phyloP scores from a whole-genome alignment of 2,113 vertebrate species.

The Phalacrocorax aristotelis region DNA sequence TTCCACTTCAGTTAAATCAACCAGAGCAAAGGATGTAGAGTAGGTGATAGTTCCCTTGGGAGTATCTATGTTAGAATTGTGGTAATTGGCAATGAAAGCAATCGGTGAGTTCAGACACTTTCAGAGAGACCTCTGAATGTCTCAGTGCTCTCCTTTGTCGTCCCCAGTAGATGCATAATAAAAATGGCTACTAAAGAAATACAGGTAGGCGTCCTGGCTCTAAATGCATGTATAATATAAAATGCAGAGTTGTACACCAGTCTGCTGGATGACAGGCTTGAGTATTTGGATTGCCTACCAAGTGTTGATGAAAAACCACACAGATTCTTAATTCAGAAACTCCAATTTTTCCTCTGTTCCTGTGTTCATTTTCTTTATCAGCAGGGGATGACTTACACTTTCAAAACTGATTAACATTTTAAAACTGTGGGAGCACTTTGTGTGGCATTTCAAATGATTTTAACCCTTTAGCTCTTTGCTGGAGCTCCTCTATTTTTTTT shows the following conservation, averaged over 20 bases:
- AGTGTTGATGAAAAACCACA: conserved; percentile 45
- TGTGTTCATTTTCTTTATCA: conserved; percentile 64
- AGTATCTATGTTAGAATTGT: not conserved
- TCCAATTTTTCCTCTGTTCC: conserved; percentile 50
- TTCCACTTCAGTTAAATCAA: not conserved
- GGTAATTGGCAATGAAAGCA: conserved; percentile 42
- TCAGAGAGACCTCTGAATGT: not conserved
- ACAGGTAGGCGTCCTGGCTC: not conserved
- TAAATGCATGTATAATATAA: not conserved
- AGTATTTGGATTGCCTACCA: conserved; percentile 42
- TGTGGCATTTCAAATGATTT: conserved; percentile 22
- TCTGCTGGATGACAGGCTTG: not conserved
- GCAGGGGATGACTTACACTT: conserved; percentile 59
- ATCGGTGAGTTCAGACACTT: not conserved
- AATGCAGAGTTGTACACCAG: not conserved
- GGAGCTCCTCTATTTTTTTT: not conserved
- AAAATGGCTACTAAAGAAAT: not conserved
- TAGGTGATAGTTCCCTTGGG: not conserved
- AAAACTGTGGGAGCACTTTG: conserved; percentile 38
- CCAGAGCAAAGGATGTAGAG: not conserved
- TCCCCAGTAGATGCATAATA: not conserved
- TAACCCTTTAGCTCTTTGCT: conserved; percentile 17
- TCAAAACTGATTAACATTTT: conserved; percentile 67
- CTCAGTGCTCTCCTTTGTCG: not conserved
- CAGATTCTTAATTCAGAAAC: conserved; percentile 53